Evolutionary conservation across 2,888 invertebrate species (phyloP).

Genomic region (Microdon myrmicae): DNA sequence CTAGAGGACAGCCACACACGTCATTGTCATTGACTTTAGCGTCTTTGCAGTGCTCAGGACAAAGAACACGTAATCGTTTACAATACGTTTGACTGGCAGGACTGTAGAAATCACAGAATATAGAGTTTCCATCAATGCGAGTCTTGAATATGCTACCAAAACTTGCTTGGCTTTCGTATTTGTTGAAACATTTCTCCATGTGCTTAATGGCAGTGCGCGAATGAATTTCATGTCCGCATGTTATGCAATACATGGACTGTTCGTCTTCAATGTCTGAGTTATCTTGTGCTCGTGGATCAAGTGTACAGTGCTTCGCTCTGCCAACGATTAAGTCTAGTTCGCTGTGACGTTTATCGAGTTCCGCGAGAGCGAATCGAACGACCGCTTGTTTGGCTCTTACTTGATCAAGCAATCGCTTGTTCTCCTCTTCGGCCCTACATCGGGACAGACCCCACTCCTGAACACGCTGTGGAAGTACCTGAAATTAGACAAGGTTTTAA

Average conservation of each 20-base stretch:
- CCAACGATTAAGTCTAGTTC: constrained; percentile 85
- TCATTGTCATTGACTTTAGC: constrained; percentile 86
- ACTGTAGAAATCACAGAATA: constrained; percentile 98
- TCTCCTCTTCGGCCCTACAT: constrained; percentile 88
- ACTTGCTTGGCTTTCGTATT: constrained; percentile 96
- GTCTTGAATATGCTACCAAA: constrained; percentile 96
- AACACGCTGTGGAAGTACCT: constrained; percentile 85
- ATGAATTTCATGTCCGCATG: constrained; percentile 95
- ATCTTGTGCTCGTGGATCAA: constrained; percentile 74
- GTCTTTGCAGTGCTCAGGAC: constrained; percentile 97
- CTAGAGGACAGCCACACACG: constrained; percentile 94
- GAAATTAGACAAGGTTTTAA: too few relatives aligned
- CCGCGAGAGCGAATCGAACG: constrained; percentile 81
- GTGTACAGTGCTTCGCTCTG: constrained; percentile 77
- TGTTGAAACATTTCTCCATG: constrained; percentile 98
- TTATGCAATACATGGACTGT: constrained; percentile 90
- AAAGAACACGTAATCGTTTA: constrained; percentile 92
- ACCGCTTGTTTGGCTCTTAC: constrained; percentile 83
- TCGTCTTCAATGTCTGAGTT: constrained; percentile 74
- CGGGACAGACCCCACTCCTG: constrained; percentile 92
- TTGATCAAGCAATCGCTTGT: constrained; percentile 74
- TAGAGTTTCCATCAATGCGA: constrained; percentile 91
- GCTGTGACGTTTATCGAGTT: constrained; percentile 79
- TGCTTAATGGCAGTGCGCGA: constrained; percentile 92
- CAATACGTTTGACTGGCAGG: constrained; percentile 90